Conservation (phyloP, 2,113 vertebrate species). For the Platichthys stellatus region DNA sequence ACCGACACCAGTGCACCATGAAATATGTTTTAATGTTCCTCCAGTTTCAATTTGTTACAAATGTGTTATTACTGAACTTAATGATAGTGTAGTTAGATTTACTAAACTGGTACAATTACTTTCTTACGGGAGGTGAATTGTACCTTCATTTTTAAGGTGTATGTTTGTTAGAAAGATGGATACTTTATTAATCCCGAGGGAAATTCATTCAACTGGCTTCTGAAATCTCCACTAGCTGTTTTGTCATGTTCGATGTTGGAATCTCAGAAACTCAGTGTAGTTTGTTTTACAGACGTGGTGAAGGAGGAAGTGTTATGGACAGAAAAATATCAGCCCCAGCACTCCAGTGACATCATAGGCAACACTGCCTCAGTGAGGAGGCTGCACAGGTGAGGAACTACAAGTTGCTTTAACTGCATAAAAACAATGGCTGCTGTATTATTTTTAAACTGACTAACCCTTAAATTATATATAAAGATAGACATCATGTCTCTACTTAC, state of each 20-base stretch:
- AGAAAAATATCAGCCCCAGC: conserved; percentile 96
- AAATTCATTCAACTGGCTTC: neutral
- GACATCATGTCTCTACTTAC: too few species aligned
- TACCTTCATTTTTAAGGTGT: neutral
- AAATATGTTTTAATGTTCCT: too few species aligned
- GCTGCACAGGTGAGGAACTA: conserved; percentile 86
- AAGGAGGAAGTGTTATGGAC: conserved; percentile 95
- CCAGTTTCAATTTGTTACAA: too few species aligned
- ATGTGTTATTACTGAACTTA: neutral
- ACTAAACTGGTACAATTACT: neutral
- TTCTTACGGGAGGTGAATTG: neutral
- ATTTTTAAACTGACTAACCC: neutral
- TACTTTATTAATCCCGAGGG: too few species aligned
- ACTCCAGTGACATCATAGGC: conserved; percentile 90
- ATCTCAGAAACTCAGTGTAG: neutral
- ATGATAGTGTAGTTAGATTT: neutral
- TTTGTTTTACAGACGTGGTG: conserved; percentile 77
- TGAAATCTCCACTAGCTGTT: neutral
- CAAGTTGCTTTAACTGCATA: neutral
- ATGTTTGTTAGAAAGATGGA: too few species aligned
- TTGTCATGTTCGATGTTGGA: neutral
- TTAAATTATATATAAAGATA: too few species aligned
- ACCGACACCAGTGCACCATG: too few species aligned
- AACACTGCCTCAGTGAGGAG: conserved; percentile 88
- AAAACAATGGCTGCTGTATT: neutral